Percentiles rank a stretch among this genome's conserved stretches.
phyloP scores from a whole-genome alignment of 2,797 vertebrate genomes.

The Danio jaintianensis region DNA sequence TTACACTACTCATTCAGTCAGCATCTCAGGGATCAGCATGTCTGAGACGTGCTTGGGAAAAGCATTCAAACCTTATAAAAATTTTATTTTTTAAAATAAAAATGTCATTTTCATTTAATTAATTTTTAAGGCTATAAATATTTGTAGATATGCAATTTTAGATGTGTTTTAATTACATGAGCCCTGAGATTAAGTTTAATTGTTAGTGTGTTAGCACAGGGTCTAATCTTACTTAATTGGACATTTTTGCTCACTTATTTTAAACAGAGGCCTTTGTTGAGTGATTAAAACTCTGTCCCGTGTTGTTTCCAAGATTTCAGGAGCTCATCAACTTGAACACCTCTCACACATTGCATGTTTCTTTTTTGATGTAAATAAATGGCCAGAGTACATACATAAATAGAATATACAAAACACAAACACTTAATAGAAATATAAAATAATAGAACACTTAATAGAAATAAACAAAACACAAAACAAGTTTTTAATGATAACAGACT shows the following conservation, averaged over 20 bases:
- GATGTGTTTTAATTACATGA: neutral
- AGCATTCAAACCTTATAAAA: neutral
- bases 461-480: neutral
- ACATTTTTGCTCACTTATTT: slow-evolving; percentile 7
- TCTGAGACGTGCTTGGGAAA: neutral
- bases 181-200: neutral
- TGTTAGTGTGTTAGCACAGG: slow-evolving; percentile 1
- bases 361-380: neutral
- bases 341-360: neutral
- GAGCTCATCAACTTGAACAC: neutral
- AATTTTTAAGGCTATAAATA: slow-evolving; percentile 2
- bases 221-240: neutral
- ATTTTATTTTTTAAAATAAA: too few relatives aligned
- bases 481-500: neutral
- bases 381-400: neutral
- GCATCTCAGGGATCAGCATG: neutral
- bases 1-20: slow-evolving; percentile 2
- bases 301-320: neutral
- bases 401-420: too few relatives aligned
- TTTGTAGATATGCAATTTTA: neutral
- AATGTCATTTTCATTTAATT: too few relatives aligned
- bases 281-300: slow-evolving; percentile 13
- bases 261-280: neutral
- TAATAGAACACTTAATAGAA: too few relatives aligned
- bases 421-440: too few relatives aligned